Base-by-base conservation (phyloP, 2,797 vertebrate species). In the Mormyrus hasselquistii region DNA sequence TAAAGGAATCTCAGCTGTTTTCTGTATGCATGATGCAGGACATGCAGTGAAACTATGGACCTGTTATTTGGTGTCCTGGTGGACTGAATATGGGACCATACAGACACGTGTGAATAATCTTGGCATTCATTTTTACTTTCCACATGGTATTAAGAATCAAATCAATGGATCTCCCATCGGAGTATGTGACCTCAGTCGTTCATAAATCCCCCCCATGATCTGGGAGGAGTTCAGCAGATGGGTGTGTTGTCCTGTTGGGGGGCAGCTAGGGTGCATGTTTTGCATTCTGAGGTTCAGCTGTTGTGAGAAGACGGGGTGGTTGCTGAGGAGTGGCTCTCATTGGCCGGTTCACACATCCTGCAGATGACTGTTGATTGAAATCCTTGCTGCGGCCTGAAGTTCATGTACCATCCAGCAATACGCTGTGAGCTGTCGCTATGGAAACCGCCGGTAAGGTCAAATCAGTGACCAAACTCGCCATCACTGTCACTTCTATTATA, bases 261-360 rank as follows among this genome's bases (percentile, higher is more conserved):
- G 65, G n/a, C 9, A 29, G 83, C 6, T 16, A 76, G 50, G 52
- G 69, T 19, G 38, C 53, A 91, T 88, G 50, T 89, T 73, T 90
- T 82, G 83, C 89, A 90, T 90, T 90, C 90, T 90, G 84, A 84
- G 85, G 38, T 25, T 62, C 69, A 57, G 86, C 89, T 73, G 53
- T 50, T 79, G 50, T 25, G 55, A 50, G 82, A 49, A 16, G 2
- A 79, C 12, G 12, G 73, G 47, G 38, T 38, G 41, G 38, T 16
- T 19, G 2, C 29, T 19, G 14, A n/a, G 73, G 73, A n/a, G 34
- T 44, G 41, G 73, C 41, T 44, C 34, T 9, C 73, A 8, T 9
- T 44, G 14, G 6, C 38, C 14, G 2, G 38, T 2, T 79, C 73
- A 79, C 16, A 4, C 19, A 1, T 41, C 73, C 73, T 34, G 6